These are phyloP conservation scores for Archocentrus centrarchus DNA, from an alignment of 2,113 vertebrate species.

Conservation along the genomic window DNA sequence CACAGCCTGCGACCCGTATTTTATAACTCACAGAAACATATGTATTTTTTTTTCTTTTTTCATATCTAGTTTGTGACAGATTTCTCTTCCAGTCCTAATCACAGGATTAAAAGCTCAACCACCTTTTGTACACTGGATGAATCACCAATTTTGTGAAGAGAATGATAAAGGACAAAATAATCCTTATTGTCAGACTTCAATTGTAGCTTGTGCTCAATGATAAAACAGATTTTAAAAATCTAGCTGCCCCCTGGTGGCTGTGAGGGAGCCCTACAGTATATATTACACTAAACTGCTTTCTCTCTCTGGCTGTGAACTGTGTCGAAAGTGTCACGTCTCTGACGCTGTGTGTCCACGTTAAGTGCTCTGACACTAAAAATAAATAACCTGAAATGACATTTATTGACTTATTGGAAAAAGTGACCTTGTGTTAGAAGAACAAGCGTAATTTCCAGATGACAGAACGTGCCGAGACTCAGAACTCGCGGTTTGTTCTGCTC, in stretches of 20 bases:
- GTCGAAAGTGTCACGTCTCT: neutral
- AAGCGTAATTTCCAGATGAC: slow-evolving; percentile 11
- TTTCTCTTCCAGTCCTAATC: neutral
- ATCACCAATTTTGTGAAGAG: neutral
- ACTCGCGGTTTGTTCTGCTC: slow-evolving; percentile 32
- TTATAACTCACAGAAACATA: neutral
- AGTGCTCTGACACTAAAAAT: slow-evolving; percentile 7
- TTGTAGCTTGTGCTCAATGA: slow-evolving; percentile 9
- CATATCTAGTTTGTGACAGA: neutral
- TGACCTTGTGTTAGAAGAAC: slow-evolving; percentile 16
- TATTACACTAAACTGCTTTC: neutral
- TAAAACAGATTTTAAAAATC: neutral
- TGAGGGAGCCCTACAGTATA: neutral
- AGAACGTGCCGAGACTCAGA: neutral
- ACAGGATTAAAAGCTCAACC: slow-evolving; percentile 9
- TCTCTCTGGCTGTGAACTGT: neutral
- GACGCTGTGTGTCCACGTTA: neutral
- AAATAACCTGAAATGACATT: neutral
- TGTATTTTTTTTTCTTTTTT: neutral
- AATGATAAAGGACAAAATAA: neutral
- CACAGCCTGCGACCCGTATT: neutral
- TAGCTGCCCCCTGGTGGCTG: neutral
- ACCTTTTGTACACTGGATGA: slow-evolving; percentile 5
- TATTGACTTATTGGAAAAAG: slow-evolving; percentile 1
- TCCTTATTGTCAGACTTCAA: slow-evolving; percentile 1